Evolutionary conservation across 2,113 vertebrate genomes (phyloP).

Genomic region (Ahaetulla prasina): DNA sequence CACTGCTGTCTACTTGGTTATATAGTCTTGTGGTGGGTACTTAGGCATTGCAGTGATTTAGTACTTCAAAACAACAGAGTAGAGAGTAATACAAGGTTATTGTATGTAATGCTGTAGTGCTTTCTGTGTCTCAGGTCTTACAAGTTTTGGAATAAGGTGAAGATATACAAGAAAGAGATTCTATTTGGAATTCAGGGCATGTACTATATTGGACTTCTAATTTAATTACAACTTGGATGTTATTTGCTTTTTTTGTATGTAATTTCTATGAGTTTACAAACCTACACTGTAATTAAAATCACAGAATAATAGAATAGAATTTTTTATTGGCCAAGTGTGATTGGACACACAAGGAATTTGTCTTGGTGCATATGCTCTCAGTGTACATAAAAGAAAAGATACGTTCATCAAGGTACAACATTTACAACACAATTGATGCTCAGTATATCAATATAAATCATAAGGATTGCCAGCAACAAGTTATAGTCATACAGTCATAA

Average conservation of each 20-base stretch:
- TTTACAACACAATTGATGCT: too few species aligned
- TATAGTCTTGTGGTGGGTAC: not conserved
- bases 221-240: not conserved
- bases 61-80: accelerated
- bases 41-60: not conserved
- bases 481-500: too few species aligned
- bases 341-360: too few species aligned
- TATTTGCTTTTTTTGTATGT: not conserved
- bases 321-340: too few species aligned
- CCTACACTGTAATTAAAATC: not conserved
- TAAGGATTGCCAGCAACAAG: too few species aligned
- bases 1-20: not conserved
- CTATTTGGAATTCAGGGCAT: not conserved
- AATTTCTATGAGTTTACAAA: not conserved
- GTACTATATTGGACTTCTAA: not conserved
- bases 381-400: too few species aligned
- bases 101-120: not conserved
- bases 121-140: accelerated
- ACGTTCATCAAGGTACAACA: too few species aligned
- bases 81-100: not conserved
- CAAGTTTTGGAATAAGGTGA: accelerated
- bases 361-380: too few species aligned
- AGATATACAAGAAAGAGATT: not conserved
- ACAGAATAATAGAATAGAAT: too few species aligned
- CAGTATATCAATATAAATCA: too few species aligned